A percentile compares a stretch with the other conserved stretches of the same genome.
Conservation (phyloP, 2,888 invertebrate species). For the Podabrus alpinus region DNA sequence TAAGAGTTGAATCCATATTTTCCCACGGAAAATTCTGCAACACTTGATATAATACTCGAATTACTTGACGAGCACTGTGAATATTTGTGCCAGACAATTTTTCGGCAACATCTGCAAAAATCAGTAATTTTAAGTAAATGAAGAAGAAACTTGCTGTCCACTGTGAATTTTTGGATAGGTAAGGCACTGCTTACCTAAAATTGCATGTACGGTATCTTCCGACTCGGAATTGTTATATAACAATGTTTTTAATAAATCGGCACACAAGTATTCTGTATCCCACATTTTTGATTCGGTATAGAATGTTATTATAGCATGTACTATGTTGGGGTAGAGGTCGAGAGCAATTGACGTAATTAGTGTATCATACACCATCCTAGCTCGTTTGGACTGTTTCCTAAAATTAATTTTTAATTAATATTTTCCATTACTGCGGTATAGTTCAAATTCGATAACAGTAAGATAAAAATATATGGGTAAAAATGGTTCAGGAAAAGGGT, state of each 20-base stretch:
- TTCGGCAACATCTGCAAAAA: conserved; percentile 17
- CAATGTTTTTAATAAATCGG: conserved; percentile 47
- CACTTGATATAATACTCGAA: conserved; percentile 59
- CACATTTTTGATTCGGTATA: conserved; percentile 54
- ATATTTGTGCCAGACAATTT: conserved; percentile 41
- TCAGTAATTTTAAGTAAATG: background rate
- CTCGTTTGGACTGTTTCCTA: conserved; percentile 37
- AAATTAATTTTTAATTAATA: conserved; percentile 9
- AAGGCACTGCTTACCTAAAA: conserved; percentile 39
- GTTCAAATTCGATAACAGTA: too few species aligned
- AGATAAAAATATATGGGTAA: too few species aligned
- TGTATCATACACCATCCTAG: conserved; percentile 40
- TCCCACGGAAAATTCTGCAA: conserved; percentile 58
- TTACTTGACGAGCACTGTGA: conserved; percentile 54
- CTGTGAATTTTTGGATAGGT: background rate
- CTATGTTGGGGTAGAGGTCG: conserved; percentile 45
- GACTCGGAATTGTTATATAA: conserved; percentile 39
- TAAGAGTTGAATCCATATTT: conserved; percentile 53
- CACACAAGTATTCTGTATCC: conserved; percentile 53
- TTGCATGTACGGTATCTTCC: conserved; percentile 37
- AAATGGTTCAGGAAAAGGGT: too few species aligned
- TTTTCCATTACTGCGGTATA: too few species aligned
- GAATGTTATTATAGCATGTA: conserved; percentile 49
- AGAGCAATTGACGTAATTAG: conserved; percentile 39
- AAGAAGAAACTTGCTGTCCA: background rate